phyloP scores from a whole-genome alignment of 2,888 invertebrate species.

The Nephrocerus scutellatus region DNA sequence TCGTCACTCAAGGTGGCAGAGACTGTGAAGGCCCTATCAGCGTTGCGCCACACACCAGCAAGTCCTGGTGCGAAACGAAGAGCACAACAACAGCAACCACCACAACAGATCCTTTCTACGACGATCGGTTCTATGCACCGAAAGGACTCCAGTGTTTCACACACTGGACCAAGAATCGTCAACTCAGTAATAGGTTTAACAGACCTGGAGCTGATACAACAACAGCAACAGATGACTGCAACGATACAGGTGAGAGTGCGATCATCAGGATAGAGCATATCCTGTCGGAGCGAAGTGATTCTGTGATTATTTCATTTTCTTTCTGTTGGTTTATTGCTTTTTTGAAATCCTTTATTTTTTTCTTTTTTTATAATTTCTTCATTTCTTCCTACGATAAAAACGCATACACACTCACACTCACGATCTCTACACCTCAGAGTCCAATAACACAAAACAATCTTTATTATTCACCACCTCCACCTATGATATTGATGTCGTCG shows the following conservation, averaged over 20 bases:
- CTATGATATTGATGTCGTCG: no score
- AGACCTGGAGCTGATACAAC: conserved; percentile 15
- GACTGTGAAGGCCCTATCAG: conserved; percentile 77
- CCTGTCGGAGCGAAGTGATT: conserved; percentile 5
- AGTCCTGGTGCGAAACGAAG: conserved; percentile 70
- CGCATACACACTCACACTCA: conserved; percentile 9
- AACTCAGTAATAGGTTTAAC: no score
- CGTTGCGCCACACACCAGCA: conserved; percentile 78
- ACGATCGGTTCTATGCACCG: no score
- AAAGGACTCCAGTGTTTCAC: no score
- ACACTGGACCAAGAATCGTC: no score
- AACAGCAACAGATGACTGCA: conserved; percentile 24
- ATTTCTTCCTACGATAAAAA: conserved; percentile 8
- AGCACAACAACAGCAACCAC: conserved; percentile 32
- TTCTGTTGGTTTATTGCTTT: conserved; percentile 16
- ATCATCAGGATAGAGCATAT: conserved; percentile 18
- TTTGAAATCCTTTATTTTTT: conserved; percentile 14
- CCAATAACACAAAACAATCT: conserved; percentile 21
- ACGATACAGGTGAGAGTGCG: conserved; percentile 41
- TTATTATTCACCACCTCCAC: conserved; percentile 22
- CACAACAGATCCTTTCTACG: no score
- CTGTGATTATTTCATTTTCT: conserved; percentile 19
- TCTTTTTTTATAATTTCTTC: conserved; percentile 10
- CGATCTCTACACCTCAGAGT: conserved; percentile 1
- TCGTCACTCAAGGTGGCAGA: conserved; percentile 67